Base-by-base conservation (phyloP, 2,888 invertebrate species). In the Drosophila atripex region DNA sequence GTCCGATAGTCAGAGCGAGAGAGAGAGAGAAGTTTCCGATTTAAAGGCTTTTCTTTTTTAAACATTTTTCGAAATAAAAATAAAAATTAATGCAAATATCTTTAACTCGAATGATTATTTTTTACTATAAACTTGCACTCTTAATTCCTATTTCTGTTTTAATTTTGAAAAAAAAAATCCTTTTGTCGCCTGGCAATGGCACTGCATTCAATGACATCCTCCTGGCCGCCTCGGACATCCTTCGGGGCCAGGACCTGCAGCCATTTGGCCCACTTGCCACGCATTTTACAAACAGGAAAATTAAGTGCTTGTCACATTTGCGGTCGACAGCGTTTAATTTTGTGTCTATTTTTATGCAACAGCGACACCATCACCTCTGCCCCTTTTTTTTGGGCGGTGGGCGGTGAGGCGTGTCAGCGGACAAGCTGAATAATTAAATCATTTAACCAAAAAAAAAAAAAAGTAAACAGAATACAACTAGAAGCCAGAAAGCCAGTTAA, bases 301-400 rank as follows among this genome's bases (percentile, higher is more conserved):
- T 82, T 80, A 82, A 87, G 82, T 82, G 85, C 82, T 75, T 82
- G 82, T 82, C 82, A 86, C 87, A 82, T 86, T 82, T 86, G 82
- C 82, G 82, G 82, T 80, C 84, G 82, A 87, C 78, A 87, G 77
- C 87, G 87, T 85, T 84, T 82, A 87, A 87, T 80, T 88, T 88
- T 75, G 75, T 65, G 75, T 83, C 71, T 75, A 72, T 85, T 79
- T 78, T 71, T 71, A 71, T 75, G 75, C 66, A 61, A 60, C 25
- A 38, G 70, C 59, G 51, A 49, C 32, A 39, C 32, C 18, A 18
- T 21, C 18, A 23, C 64, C 41, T 35, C 39, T 30, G n/a, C n/a
- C 28, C 28, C 1, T 30, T 11, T 2, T 18, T 18, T 18, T 18
- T 18, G 18, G 3, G 8, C 45, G 6, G 4, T 35, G 16, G 5